These are phyloP conservation scores for Megamerina dolium DNA, from an alignment of 2,888 invertebrate species.

Conservation along the genomic window DNA sequence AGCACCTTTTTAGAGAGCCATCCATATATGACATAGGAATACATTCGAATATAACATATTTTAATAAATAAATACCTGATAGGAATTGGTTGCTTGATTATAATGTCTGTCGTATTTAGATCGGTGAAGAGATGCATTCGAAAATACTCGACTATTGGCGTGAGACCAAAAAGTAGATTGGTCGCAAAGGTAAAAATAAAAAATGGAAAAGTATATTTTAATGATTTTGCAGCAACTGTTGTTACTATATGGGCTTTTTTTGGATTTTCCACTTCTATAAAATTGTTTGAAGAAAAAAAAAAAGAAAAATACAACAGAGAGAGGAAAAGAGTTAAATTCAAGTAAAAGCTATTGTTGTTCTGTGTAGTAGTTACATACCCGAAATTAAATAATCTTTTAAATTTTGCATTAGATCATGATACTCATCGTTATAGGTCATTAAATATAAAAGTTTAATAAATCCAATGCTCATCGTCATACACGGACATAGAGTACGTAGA, in stretches of 20 bases:
- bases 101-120: background rate
- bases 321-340: background rate
- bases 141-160: background rate
- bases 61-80: no score
- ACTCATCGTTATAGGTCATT: background rate
- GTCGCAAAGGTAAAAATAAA: background rate
- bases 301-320: background rate
- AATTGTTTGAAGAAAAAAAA: no score
- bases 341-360: background rate
- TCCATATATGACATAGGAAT: no score
- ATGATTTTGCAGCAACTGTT: background rate
- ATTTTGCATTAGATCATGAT: background rate
- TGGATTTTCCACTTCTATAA: background rate
- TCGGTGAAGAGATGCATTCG: background rate
- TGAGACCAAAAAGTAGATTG: background rate
- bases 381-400: background rate
- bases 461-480: background rate
- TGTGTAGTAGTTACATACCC: background rate
- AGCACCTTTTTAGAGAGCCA: no score
- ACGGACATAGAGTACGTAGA: background rate
- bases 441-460: slow-evolving; percentile 1
- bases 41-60: no score
- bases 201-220: background rate
- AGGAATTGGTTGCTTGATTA: background rate
- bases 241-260: background rate